Conservation (phyloP, 1,140 invertebrate genomes). For the Bathynomus jamesi region DNA sequence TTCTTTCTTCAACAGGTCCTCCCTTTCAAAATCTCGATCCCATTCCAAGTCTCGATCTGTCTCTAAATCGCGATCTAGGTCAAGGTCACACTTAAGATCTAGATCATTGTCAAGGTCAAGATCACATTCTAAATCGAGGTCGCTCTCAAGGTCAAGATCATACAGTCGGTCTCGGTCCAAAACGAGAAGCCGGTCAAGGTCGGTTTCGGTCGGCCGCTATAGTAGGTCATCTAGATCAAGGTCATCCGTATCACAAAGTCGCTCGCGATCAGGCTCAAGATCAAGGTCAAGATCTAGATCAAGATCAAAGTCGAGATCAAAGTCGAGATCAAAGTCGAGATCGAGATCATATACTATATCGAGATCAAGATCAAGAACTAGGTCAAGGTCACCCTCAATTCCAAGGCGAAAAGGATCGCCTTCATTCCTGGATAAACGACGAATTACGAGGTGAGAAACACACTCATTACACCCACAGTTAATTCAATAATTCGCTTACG, state of each 20-base stretch:
- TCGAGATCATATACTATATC: constrained; percentile 32
- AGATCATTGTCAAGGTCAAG: constrained; percentile 23
- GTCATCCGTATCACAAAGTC: constrained; percentile 24
- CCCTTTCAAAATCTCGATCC: too few relatives aligned
- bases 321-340: constrained; percentile 26
- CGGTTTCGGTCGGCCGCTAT: constrained; percentile 8
- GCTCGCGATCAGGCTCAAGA: neutral
- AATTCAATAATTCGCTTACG: too few relatives aligned
- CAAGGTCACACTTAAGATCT: constrained; percentile 13
- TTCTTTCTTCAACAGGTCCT: too few relatives aligned
- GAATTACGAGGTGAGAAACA: constrained; percentile 87
- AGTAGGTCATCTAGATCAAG: constrained; percentile 36
- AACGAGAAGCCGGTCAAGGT: constrained; percentile 10
- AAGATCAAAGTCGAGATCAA: constrained; percentile 19
- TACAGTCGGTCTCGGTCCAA: neutral
- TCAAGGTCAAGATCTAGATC: constrained; percentile 36
- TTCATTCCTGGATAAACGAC: constrained; percentile 75
- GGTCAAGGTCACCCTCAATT: constrained; percentile 73
- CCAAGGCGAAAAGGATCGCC: constrained; percentile 78
- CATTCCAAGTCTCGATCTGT: too few relatives aligned
- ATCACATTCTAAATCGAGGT: constrained; percentile 10
- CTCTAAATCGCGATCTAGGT: constrained; percentile 2
- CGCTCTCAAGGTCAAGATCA: constrained; percentile 19
- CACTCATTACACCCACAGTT: too few relatives aligned
- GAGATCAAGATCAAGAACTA: constrained; percentile 30